Percentiles rank a stretch among this genome's conserved stretches.
phyloP scores from a whole-genome alignment of 2,888 invertebrate species.

The Eucriotettix oculatus region DNA sequence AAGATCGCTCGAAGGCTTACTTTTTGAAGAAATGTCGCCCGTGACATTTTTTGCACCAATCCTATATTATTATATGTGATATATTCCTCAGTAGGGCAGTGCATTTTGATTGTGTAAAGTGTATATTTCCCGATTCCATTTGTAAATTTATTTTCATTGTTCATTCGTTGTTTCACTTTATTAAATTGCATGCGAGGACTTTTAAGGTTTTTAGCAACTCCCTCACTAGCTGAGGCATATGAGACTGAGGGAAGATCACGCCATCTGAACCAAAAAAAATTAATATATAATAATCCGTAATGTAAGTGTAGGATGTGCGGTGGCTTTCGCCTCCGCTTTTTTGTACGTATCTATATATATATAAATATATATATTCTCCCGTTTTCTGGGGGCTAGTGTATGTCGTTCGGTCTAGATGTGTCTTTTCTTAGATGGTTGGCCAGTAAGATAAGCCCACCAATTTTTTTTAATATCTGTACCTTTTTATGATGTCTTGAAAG shows the following conservation, averaged over 20 bases:
- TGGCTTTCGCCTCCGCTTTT: not conserved
- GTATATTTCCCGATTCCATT: conserved; percentile 18
- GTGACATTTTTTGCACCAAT: conserved; percentile 23
- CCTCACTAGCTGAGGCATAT: conserved; percentile 16
- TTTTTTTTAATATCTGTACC: conserved; percentile 10
- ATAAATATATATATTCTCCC: not conserved
- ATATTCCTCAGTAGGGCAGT: conserved; percentile 30
- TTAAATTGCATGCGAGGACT: conserved; percentile 11
- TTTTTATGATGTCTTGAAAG: not conserved
- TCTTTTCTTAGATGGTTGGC: conserved; percentile 8
- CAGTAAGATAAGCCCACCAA: conserved; percentile 12
- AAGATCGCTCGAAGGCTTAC: too few species aligned
- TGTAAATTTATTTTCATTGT: conserved; percentile 20
- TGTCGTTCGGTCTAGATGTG: not conserved
- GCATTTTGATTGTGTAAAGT: conserved; percentile 14
- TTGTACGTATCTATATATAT: not conserved
- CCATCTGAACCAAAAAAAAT: conserved; percentile 13
- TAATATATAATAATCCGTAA: conserved; percentile 1
- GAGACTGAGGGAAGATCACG: conserved; percentile 29
- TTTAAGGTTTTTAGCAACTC: conserved; percentile 7
- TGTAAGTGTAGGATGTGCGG: not conserved
- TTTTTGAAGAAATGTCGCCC: not conserved
- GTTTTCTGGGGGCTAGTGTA: not conserved
- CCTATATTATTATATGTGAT: conserved; percentile 31
- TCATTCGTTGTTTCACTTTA: conserved; percentile 14